Evolutionary conservation across 2,888 invertebrate species (phyloP).

Genomic region (Trimorus sp.): DNA sequence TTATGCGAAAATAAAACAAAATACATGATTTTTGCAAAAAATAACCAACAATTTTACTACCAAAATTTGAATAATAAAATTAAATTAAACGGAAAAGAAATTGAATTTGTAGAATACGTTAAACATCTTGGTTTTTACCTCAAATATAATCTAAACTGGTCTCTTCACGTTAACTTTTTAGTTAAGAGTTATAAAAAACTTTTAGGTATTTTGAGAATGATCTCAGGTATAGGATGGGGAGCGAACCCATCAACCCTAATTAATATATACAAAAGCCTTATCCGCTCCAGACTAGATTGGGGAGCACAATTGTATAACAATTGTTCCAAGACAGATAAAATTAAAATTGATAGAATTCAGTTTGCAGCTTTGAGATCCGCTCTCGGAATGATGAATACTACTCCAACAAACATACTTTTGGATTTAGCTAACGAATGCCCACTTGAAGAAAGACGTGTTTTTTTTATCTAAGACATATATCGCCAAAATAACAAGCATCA

Average conservation of each 20-base stretch:
- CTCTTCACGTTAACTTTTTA: not conserved
- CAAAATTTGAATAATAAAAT: conserved; percentile 2
- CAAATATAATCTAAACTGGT: conserved; percentile 25
- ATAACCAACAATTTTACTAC: not conserved
- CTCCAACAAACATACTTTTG: conserved; percentile 5
- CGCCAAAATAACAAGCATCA: not conserved
- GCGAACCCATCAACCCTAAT: conserved; percentile 9
- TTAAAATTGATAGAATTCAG: conserved; percentile 2
- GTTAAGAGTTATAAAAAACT: not conserved
- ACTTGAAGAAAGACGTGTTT: not conserved
- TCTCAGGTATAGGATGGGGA: conserved; percentile 15
- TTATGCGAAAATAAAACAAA: conserved; percentile 4
- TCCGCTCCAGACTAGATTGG: conserved; percentile 23
- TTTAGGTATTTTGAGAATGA: not conserved
- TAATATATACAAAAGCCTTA: conserved; percentile 11
- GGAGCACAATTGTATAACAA: not conserved
- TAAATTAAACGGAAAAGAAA: not conserved
- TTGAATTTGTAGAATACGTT: conserved; percentile 1
- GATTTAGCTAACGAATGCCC: conserved; percentile 20
- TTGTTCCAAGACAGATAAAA: conserved; percentile 8
- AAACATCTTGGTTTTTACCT: conserved; percentile 16
- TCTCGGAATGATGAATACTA: too few species aligned
- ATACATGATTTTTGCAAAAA: not conserved
- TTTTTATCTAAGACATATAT: conserved; percentile 20
- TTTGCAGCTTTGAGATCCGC: not conserved